Percentiles rank a stretch among this genome's conserved stretches.
phyloP scores from a whole-genome alignment of 2,888 invertebrate species.

The Coecobrya sp. region DNA sequence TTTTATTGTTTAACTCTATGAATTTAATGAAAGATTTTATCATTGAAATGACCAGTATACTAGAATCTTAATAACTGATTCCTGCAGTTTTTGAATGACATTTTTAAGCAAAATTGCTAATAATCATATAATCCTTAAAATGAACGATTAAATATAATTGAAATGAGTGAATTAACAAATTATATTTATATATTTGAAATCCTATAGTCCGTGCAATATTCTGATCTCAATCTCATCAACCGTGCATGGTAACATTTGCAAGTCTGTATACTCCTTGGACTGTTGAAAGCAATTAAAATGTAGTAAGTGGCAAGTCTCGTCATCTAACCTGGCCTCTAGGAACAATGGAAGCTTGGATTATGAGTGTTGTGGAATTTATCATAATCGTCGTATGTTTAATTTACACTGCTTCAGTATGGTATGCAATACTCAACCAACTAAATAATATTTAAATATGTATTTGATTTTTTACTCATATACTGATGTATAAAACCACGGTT shows the following conservation, averaged over 20 bases:
- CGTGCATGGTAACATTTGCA: background rate
- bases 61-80: no score
- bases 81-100: no score
- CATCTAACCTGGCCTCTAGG: background rate
- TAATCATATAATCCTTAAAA: no score
- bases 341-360: slow-evolving; percentile 71
- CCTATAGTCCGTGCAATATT: no score
- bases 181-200: no score
- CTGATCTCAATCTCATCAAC: no score
- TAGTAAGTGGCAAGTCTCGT: background rate
- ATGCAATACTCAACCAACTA: slow-evolving; percentile 12
- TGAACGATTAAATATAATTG: no score
- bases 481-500: background rate
- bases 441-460: background rate
- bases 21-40: no score
- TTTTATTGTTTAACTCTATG: no score
- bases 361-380: slow-evolving; percentile 65
- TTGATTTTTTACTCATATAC: background rate
- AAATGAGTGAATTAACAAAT: no score
- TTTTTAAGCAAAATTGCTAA: no score
- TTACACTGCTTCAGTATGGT: slow-evolving; percentile 81
- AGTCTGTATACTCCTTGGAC: background rate
- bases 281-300: background rate
- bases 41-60: no score
- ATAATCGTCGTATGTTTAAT: slow-evolving; percentile 53